These are phyloP conservation scores for Trachymyrmex septentrionalis DNA, from an alignment of 1,140 invertebrate species.

Conservation along the genomic window DNA sequence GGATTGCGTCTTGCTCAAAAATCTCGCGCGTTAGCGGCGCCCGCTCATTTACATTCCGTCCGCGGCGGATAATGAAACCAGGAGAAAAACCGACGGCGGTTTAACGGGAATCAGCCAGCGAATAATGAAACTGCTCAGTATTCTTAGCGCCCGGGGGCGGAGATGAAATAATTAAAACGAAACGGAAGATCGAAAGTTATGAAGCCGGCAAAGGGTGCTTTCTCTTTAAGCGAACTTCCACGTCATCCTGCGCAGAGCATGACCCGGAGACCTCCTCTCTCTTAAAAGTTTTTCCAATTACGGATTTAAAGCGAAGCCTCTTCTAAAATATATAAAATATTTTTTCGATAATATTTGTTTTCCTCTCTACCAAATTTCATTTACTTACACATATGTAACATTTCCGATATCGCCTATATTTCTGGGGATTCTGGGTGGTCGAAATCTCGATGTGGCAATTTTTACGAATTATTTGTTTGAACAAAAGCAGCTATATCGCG, in stretches of 20 bases:
- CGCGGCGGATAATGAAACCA: constrained; percentile 84
- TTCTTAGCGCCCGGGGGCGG: constrained; percentile 80
- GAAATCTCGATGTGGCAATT: neutral
- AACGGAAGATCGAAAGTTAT: constrained; percentile 81
- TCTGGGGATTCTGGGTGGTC: neutral
- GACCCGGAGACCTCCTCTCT: constrained; percentile 45
- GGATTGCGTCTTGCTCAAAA: constrained; percentile 68
- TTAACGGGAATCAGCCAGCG: constrained; percentile 85
- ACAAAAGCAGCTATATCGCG: constrained; percentile 12
- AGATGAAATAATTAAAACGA: constrained; percentile 83
- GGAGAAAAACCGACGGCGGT: constrained; percentile 84
- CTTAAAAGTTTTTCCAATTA: constrained; percentile 54
- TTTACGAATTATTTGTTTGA: constrained; percentile 43
- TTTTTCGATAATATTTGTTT: neutral
- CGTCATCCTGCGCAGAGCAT: constrained; percentile 47
- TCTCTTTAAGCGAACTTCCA: constrained; percentile 70
- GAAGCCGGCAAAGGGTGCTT: constrained; percentile 66
- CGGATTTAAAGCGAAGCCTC: constrained; percentile 41
- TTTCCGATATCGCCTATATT: neutral
- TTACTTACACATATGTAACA: neutral
- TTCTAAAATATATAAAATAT: constrained; percentile 31
- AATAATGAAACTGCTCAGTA: constrained; percentile 86
- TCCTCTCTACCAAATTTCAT: constrained; percentile 2
- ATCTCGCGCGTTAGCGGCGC: constrained; percentile 72
- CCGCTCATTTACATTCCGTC: constrained; percentile 85